Evolutionary conservation across 2,113 vertebrate species (phyloP), one percentile per base, ranked within the genome.

Genomic region (Nesogale talazaci): DNA sequence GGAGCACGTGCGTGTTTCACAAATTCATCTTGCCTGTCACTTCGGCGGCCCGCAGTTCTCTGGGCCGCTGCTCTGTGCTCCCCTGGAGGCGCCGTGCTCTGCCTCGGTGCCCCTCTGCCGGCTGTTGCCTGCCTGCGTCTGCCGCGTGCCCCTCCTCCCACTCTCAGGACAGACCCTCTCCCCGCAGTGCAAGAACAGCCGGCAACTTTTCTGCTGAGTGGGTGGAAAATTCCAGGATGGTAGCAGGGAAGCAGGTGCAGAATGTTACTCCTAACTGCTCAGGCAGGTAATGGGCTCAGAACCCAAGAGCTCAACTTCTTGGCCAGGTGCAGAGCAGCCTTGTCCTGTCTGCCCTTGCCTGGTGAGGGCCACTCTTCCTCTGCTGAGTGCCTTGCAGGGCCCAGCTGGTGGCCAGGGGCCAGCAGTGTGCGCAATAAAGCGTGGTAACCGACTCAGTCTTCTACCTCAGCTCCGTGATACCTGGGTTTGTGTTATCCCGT

Each of bases 11-110:
- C 17, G 0, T 34, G 46, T 75, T 82, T 56, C 67, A 38, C 94
- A 93, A 27, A 92, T 95, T 78, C 78, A 93, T 96, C 91, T 89
- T 91, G 38, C 87, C 67, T 95, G 94, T 92, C 91, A 87, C 67
- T 22, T 69, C 5, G 36, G 86, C 77, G 31, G 90, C 75, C 75
- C 2, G 0, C 1, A 1, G 16, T 38, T 88, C 80, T 86, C 86
- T 77, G 89, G 76, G 88, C 83, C 93, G 10, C 83, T 31, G 83
- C 81, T 22, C 83, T 42, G 23, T 0, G 0, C 10, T 38, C 36
- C 90, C 92, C 61, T 4, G 0, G 1, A n/a, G 89, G 36, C 0
- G 0, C 36, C 0, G 76, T 16, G 52, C 74, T 74, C 65, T 16
- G 42, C 92, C 40, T 94, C 81, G 22, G 46, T 22, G 20, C 27